phyloP scores from a whole-genome alignment of 2,888 invertebrate genomes.

The Lasioglossum calceatum region DNA sequence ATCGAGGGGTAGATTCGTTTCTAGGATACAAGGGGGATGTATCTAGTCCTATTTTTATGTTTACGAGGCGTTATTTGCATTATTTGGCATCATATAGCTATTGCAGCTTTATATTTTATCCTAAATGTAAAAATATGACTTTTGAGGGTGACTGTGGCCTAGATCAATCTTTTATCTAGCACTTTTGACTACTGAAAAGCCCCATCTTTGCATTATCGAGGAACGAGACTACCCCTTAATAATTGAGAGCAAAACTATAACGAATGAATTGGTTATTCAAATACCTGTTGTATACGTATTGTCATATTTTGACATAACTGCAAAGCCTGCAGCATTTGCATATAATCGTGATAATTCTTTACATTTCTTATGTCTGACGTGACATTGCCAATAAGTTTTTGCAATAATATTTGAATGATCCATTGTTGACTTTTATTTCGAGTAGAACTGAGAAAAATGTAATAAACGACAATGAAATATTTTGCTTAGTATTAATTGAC shows the following conservation, averaged over 20 bases:
- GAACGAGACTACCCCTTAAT: too few species aligned
- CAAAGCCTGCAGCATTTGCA: conserved; percentile 63
- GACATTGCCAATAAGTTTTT: conserved; percentile 60
- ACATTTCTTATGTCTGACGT: conserved; percentile 40
- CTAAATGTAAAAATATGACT: too few species aligned
- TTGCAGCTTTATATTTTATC: too few species aligned
- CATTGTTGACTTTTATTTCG: conserved; percentile 68
- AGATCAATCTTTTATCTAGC: too few species aligned
- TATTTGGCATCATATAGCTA: too few species aligned
- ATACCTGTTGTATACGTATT: conserved; percentile 54
- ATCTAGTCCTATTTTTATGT: too few species aligned
- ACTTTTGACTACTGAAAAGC: too few species aligned
- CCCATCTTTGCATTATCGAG: too few species aligned
- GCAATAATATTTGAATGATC: conserved; percentile 73
- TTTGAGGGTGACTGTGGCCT: too few species aligned
- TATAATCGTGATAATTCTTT: conserved; percentile 62
- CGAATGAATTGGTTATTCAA: conserved; percentile 29
- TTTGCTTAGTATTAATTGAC: not conserved
- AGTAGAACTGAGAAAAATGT: conserved; percentile 39
- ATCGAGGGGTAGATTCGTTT: too few species aligned
- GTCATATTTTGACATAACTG: conserved; percentile 45
- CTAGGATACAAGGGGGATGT: too few species aligned
- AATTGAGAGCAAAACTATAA: not conserved
- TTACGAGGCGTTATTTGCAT: too few species aligned
- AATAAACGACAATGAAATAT: not conserved